A percentile compares a stretch with the other conserved stretches of the same genome.
Conservation (phyloP, 1,140 invertebrate genomes). For the Mesaphorura yosii region DNA sequence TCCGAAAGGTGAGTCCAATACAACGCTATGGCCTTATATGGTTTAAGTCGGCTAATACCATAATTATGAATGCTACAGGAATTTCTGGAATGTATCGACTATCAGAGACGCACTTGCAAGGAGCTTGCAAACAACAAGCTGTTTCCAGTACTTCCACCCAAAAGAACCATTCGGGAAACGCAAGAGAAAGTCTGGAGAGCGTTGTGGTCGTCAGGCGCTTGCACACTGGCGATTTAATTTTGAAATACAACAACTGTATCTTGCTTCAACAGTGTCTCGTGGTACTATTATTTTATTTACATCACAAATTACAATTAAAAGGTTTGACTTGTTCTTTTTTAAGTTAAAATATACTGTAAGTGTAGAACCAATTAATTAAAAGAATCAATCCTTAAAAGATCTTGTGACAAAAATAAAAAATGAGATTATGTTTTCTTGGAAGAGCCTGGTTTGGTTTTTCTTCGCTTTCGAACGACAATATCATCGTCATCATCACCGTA, state of each 20-base stretch:
- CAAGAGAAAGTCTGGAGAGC: constrained; percentile 14
- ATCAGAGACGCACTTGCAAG: constrained; percentile 7
- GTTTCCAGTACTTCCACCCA: constrained; percentile 15
- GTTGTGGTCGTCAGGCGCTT: constrained; percentile 22
- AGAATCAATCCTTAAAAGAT: no score
- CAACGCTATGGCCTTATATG: neutral
- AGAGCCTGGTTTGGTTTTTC: no score
- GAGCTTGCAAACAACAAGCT: constrained; percentile 5
- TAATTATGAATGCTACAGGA: constrained; percentile 11
- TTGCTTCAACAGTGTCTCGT: no score
- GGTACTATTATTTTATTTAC: no score
- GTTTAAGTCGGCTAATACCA: neutral
- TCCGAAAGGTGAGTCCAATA: constrained; percentile 6
- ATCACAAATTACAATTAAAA: no score
- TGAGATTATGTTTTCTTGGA: no score
- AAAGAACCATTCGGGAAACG: constrained; percentile 5
- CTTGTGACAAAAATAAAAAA: no score
- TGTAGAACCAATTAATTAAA: no score
- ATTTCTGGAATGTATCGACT: constrained; percentile 24
- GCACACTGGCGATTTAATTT: no score
- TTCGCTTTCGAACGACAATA: constrained; percentile 24
- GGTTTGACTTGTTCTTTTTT: no score
- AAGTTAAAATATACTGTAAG: no score
- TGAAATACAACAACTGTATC: no score
- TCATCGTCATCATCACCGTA: constrained; percentile 19